Percentiles rank a stretch among this genome's conserved stretches.
phyloP scores from a whole-genome alignment of 92 coral and sea anemone species.

The Isaurus tuberculatus region DNA sequence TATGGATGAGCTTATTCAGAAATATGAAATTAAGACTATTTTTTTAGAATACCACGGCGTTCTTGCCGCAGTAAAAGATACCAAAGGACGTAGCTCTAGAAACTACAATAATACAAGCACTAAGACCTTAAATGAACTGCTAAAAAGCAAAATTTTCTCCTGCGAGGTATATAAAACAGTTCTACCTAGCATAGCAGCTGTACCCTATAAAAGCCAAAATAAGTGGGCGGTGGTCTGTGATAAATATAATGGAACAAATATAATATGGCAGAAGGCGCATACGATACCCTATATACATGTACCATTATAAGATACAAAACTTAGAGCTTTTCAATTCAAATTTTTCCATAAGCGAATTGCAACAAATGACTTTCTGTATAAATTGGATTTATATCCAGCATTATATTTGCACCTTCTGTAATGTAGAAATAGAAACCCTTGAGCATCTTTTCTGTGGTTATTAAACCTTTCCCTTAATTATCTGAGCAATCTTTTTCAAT shows the following conservation, averaged over 20 bases:
- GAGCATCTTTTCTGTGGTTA: slow-evolving; percentile 9
- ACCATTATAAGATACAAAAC: slow-evolving; percentile 32
- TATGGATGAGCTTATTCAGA: not conserved
- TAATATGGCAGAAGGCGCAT: slow-evolving; percentile 17
- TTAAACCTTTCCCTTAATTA: not conserved
- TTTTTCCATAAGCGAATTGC: too few relatives aligned
- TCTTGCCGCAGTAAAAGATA: not conserved
- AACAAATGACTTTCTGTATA: not conserved
- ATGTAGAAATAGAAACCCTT: slow-evolving; percentile 9
- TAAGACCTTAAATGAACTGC: not conserved
- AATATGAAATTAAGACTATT: not conserved
- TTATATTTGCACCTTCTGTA: not conserved
- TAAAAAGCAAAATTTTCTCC: not conserved
- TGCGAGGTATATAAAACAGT: not conserved
- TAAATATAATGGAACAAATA: slow-evolving; percentile 12
- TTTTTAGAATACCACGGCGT: not conserved
- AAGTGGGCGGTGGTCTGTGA: slow-evolving; percentile 24
- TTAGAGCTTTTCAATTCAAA: slow-evolving; percentile 10
- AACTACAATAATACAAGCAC: not conserved
- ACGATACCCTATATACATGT: slow-evolving; percentile 14
- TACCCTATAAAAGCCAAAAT: not conserved
- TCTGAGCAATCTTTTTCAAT: not conserved
- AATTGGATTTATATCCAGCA: slow-evolving; percentile 1
- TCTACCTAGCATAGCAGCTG: not conserved
- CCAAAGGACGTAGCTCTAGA: not conserved